Evolutionary conservation across 2,113 vertebrate genomes (phyloP), one percentile per base, ranked within the genome.

Genomic region (Pholis gunnellus): DNA sequence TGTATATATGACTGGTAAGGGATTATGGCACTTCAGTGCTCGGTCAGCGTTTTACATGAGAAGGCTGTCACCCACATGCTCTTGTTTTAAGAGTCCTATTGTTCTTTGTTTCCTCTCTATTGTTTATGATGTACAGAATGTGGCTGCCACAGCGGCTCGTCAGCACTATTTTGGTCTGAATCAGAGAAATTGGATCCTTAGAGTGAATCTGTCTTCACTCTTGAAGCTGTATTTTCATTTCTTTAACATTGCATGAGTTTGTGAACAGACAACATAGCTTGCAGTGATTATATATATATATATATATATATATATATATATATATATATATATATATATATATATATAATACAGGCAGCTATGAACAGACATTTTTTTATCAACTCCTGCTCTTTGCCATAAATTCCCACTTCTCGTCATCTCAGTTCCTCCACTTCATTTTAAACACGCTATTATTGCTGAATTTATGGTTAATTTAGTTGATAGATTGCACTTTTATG

Each of bases 1-100:
- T 92, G 87, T 69, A 91, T 70, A 90, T 87, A 86, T 84, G 81
- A 84, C 71, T 59, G 72, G 78, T 81, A 64, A 71, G 72, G 84
- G 81, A 89, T 86, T 56, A n/a, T 54, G 57, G 86, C 81, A 75
- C 82, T 46, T 76, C 2, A 38, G 85, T 87, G 90, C 82, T 73
- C 2, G 6, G 57, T 91, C 89, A 89, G 82, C 73, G 0, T 89
- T 91, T 89, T 78, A 65, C 76, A 69, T 74, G 85, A 68, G 73
- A 86, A 83, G 40, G 67, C 59, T 60, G 61, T 81, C 61, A 67
- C 67, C 84, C 85, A 75, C 85, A 54, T 66, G 50, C 67, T 89
- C 56, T 75, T 80, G 72, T 86, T 90, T 86, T 75, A 72, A 85
- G 78, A 77, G 67, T 79, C n/a, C 76, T 11, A 64, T 90, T 89